phyloP scores from a whole-genome alignment of 2,888 invertebrate species.

The Automeris io region DNA sequence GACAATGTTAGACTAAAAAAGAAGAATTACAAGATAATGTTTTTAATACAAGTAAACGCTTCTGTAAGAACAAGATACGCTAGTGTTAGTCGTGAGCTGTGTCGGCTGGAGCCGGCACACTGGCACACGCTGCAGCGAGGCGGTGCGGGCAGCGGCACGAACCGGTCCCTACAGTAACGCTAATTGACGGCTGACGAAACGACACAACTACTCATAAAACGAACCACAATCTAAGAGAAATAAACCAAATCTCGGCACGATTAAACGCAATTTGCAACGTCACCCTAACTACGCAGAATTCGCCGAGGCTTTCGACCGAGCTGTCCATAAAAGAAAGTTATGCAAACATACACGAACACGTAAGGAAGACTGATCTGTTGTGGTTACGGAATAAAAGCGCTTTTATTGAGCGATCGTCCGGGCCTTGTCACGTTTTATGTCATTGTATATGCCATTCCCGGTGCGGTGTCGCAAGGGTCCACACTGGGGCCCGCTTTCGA shows the following conservation, averaged over 20 bases:
- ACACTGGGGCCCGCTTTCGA: constrained; percentile 22
- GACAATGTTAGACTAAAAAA: background rate
- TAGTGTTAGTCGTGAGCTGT: background rate
- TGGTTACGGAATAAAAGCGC: constrained; percentile 60
- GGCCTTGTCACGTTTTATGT: constrained; percentile 64
- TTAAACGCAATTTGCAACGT: constrained; percentile 31
- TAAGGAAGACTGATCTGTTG: constrained; percentile 63
- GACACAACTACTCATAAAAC: constrained; percentile 33
- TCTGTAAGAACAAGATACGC: background rate
- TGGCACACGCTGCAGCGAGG: background rate
- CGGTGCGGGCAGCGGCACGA: constrained; percentile 23
- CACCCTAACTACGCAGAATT: constrained; percentile 22
- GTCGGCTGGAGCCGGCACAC: background rate
- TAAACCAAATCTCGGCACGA: constrained; percentile 25
- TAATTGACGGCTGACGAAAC: constrained; percentile 60
- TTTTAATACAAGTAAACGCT: background rate
- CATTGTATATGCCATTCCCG: constrained; percentile 45
- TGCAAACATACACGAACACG: constrained; percentile 40
- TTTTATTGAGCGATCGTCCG: constrained; percentile 65
- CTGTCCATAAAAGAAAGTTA: constrained; percentile 44
- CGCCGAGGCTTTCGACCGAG: constrained; percentile 44
- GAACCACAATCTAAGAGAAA: constrained; percentile 27
- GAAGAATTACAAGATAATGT: background rate
- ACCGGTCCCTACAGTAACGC: constrained; percentile 55
- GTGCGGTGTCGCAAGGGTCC: constrained; percentile 42